Conservation (phyloP, 2,888 invertebrate species). For the Falcaria lacertinaria region DNA sequence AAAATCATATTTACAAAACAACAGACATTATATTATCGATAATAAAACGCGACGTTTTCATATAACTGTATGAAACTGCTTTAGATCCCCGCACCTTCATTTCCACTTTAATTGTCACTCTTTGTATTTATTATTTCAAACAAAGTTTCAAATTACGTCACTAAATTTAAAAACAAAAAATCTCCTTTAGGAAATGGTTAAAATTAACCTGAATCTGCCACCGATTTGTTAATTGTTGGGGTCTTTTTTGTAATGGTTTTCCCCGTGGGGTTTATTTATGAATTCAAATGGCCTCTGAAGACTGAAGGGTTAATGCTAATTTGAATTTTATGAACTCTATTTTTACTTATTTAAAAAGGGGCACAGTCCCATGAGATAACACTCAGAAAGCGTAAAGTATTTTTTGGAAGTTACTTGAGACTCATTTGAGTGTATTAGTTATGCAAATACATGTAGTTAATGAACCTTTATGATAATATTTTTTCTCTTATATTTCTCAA, state of each 20-base stretch:
- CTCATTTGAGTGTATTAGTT: not conserved
- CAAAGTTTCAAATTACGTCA: constrained; percentile 54
- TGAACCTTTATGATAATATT: too few species aligned
- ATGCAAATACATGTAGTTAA: constrained; percentile 1
- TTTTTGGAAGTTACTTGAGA: constrained; percentile 18
- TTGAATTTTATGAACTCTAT: constrained; percentile 75
- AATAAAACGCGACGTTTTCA: not conserved
- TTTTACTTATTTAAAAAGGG: constrained; percentile 55
- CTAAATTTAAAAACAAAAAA: constrained; percentile 38
- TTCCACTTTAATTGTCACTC: constrained; percentile 41
- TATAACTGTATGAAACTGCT: constrained; percentile 5
- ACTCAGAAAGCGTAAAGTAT: constrained; percentile 22
- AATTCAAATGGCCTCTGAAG: constrained; percentile 69
- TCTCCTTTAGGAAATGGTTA: constrained; percentile 57
- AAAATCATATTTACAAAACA: too few species aligned
- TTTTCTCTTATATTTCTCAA: too few species aligned
- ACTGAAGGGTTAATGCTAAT: constrained; percentile 65
- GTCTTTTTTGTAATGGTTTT: constrained; percentile 52
- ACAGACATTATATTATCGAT: too few species aligned
- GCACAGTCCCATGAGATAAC: constrained; percentile 38
- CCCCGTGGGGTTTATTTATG: constrained; percentile 64
- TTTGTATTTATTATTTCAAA: constrained; percentile 59
- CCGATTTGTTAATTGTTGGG: constrained; percentile 76
- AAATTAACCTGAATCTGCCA: constrained; percentile 69
- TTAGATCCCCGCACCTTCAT: constrained; percentile 11